phyloP scores from a whole-genome alignment of 1,140 invertebrate genomes.

The Tetragonula clypearis region DNA sequence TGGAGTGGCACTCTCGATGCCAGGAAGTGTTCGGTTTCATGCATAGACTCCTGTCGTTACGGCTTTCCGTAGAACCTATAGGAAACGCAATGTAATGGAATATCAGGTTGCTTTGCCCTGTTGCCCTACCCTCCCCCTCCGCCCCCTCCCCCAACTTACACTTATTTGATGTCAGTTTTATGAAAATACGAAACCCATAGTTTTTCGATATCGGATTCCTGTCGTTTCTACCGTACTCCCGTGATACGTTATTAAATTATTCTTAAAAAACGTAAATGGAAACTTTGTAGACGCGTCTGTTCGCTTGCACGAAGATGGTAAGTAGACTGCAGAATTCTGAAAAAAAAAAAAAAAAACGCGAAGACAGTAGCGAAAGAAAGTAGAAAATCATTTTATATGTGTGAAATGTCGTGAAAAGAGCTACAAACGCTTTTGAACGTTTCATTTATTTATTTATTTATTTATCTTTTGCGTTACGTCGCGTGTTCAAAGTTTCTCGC shows the following conservation, averaged over 20 bases:
- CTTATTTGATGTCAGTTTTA: conserved; percentile 26
- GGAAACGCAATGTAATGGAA: conserved; percentile 52
- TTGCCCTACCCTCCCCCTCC: not conserved
- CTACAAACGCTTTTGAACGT: no score
- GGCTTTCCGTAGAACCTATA: conserved; percentile 38
- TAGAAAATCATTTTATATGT: no score
- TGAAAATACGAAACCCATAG: conserved; percentile 43
- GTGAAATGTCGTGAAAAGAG: no score
- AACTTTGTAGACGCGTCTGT: not conserved
- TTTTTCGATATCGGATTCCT: conserved; percentile 14
- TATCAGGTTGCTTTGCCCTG: conserved; percentile 43
- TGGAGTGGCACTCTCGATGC: conserved; percentile 27
- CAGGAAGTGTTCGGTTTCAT: conserved; percentile 55
- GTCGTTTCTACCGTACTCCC: not conserved
- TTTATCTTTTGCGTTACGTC: no score
- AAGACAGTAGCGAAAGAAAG: no score
- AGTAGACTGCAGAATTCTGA: no score
- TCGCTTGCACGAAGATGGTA: no score
- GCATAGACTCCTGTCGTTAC: conserved; percentile 44
- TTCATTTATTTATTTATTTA: no score
- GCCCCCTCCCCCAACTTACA: no score
- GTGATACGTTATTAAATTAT: not conserved
- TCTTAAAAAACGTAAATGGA: not conserved
- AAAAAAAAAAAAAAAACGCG: no score
- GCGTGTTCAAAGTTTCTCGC: no score